Evolutionary conservation across 2,888 invertebrate species (phyloP), one percentile per base, ranked within the genome.

Genomic region (Pyrrhia umbra): DNA sequence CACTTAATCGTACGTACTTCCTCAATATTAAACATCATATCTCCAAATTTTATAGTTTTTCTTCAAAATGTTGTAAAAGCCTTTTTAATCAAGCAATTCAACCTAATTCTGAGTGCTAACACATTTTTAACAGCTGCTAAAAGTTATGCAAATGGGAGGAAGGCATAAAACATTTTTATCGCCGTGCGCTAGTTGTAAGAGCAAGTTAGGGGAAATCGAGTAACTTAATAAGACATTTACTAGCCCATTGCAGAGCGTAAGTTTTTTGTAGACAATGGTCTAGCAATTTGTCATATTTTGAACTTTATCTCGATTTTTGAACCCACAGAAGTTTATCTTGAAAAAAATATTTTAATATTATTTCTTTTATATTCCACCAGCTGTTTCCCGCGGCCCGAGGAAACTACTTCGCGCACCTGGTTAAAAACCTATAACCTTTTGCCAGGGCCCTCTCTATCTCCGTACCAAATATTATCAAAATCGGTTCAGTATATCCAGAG

Each of bases 91-190:
- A 55, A 62, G 77, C 37, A 23, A 34, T 63, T 54, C 16, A 43
- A 13, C 51, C 47, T 75, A 63, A 72, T 58, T 55, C 50, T 34
- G 42, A 63, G 76, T 55, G 72, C 57, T 55, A 70, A 76, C 50
- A 71, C 57, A 70, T 76, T 71, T 34, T 72, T 63, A 70, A 71
- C 77, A 70, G 58, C 71, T 70, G 77, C 50, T 72, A 58, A 72
- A 76, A 75, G 71, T 75, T 71, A 72, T 76, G 71, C 77, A 72
- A 72, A 72, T 70, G 54, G 64, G 25, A 75, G 71, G 77, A 72
- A 72, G 42, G 57, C 58, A 72, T 72, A 72, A 72, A 72, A 72
- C 64, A 76, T 70, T 76, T 71, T 72, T 72, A 72, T 75, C 50
- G 58, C 25, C 58, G 25, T 2, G 20, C 27, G 50, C 77, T 76